Percentiles rank a stretch among this genome's conserved stretches.
Conservation (phyloP, 2,888 invertebrate genomes). For the Sclerodermus sp. region DNA sequence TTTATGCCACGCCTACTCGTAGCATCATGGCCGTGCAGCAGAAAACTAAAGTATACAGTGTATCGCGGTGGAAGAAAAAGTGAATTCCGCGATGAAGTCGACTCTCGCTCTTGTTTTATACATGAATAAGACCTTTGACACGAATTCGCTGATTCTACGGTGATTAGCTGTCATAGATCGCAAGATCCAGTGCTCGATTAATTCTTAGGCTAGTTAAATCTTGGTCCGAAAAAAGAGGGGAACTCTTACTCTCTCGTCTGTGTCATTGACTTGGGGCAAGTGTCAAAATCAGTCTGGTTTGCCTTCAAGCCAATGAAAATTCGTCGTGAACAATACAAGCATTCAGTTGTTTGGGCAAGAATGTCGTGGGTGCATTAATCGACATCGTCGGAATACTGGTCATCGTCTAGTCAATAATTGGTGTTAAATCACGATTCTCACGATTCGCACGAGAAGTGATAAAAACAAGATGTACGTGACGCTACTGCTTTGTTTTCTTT, state of each 20-base stretch:
- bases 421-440: too few species aligned
- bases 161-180: slow-evolving; percentile 7
- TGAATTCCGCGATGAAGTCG: slow-evolving; percentile 20
- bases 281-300: slow-evolving; percentile 32
- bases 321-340: too few species aligned
- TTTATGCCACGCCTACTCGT: slow-evolving; percentile 28
- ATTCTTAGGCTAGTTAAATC: slow-evolving; percentile 13
- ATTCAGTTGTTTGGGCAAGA: too few species aligned
- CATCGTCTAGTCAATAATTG: too few species aligned
- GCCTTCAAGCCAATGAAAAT: neutral
- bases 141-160: slow-evolving; percentile 12
- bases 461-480: slow-evolving; percentile 25
- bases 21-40: slow-evolving; percentile 26
- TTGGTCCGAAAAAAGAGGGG: slow-evolving; percentile 17
- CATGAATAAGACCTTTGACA: slow-evolving; percentile 9
- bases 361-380: too few species aligned
- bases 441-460: neutral
- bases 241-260: slow-evolving; percentile 16
- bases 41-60: slow-evolving; percentile 22
- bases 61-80: slow-evolving; percentile 22
- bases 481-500: slow-evolving; percentile 28
- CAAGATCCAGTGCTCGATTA: slow-evolving; percentile 1
- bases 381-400: too few species aligned
- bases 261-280: slow-evolving; percentile 44
- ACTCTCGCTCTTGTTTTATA: slow-evolving; percentile 16